phyloP scores from a whole-genome alignment of 37 sponge, comb jelly and placozoan species.

The Halisarca cf. caerulea region DNA sequence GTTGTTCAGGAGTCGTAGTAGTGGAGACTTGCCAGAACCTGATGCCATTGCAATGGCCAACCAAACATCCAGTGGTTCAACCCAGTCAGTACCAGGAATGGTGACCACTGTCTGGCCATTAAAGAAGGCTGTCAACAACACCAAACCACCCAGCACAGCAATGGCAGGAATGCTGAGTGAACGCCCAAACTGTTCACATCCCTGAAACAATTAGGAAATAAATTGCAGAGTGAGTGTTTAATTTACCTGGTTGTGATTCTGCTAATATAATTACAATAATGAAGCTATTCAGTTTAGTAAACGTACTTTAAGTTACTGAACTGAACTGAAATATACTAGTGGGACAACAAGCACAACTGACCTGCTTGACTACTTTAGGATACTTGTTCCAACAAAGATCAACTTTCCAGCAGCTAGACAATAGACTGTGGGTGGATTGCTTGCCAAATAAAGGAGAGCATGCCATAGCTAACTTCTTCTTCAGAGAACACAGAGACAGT shows the following conservation, averaged over 20 bases:
- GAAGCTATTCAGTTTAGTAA: too few species aligned
- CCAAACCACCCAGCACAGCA: constrained; percentile 27
- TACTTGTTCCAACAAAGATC: too few species aligned
- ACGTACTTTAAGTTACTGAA: not conserved
- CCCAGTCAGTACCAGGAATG: constrained; percentile 35
- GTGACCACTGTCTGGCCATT: constrained; percentile 20
- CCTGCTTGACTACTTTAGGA: too few species aligned
- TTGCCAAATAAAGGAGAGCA: too few species aligned
- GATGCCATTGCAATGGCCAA: constrained; percentile 44
- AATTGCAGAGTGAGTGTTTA: too few species aligned
- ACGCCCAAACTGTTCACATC: constrained; percentile 24
- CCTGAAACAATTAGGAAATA: too few species aligned
- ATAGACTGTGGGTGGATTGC: too few species aligned
- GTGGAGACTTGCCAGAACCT: constrained; percentile 33
- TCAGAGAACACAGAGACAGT: too few species aligned
- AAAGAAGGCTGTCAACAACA: constrained; percentile 5
- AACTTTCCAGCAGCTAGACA: too few species aligned
- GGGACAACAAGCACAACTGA: not conserved
- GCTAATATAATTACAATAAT: too few species aligned
- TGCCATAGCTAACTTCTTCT: too few species aligned
- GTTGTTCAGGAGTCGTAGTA: constrained; percentile 23
- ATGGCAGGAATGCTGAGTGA: constrained; percentile 23
- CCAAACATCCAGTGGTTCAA: constrained; percentile 42
- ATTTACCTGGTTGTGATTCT: too few species aligned
- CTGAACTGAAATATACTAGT: not conserved